A percentile compares a stretch with the other conserved stretches of the same genome.
Conservation (phyloP, 2,888 invertebrate genomes). For the Perizoma affinitatum region DNA sequence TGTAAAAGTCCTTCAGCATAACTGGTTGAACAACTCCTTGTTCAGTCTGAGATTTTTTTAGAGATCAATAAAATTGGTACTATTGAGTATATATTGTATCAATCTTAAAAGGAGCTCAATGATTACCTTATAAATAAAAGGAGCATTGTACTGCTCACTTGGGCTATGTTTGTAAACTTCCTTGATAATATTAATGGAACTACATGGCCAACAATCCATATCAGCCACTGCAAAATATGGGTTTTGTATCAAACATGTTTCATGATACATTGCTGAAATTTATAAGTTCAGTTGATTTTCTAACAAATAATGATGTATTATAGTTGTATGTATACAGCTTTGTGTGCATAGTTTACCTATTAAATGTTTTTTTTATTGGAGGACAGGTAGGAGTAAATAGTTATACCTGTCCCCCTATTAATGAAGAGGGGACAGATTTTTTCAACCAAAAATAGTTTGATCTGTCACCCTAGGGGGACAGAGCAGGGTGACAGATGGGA, state of each 20-base stretch:
- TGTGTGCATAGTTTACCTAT: too few relatives aligned
- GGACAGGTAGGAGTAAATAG: too few relatives aligned
- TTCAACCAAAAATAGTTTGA: too few relatives aligned
- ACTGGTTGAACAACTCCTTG: slow-evolving; percentile 81
- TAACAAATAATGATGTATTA: background rate
- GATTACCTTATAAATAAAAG: slow-evolving; percentile 84
- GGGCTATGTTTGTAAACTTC: slow-evolving; percentile 85
- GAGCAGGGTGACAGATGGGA: too few relatives aligned
- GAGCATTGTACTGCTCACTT: slow-evolving; percentile 65
- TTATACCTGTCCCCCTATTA: too few relatives aligned
- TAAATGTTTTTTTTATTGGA: too few relatives aligned
- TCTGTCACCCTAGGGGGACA: too few relatives aligned
- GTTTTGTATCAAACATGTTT: slow-evolving; percentile 92
- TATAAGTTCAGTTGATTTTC: background rate
- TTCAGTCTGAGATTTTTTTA: slow-evolving; percentile 75
- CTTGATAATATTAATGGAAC: slow-evolving; percentile 86
- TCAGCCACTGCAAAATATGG: slow-evolving; percentile 92
- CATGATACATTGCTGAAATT: slow-evolving; percentile 90
- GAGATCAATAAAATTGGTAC: too few relatives aligned
- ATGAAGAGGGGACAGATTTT: too few relatives aligned
- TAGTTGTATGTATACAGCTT: too few relatives aligned
- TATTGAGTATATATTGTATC: too few relatives aligned
- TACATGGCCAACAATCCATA: slow-evolving; percentile 94
- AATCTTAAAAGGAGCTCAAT: too few relatives aligned
- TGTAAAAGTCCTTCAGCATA: slow-evolving; percentile 84